Percentiles rank a stretch among this genome's conserved stretches.
Conservation (phyloP, 2,888 invertebrate species). For the Sclerodermus sp. region DNA sequence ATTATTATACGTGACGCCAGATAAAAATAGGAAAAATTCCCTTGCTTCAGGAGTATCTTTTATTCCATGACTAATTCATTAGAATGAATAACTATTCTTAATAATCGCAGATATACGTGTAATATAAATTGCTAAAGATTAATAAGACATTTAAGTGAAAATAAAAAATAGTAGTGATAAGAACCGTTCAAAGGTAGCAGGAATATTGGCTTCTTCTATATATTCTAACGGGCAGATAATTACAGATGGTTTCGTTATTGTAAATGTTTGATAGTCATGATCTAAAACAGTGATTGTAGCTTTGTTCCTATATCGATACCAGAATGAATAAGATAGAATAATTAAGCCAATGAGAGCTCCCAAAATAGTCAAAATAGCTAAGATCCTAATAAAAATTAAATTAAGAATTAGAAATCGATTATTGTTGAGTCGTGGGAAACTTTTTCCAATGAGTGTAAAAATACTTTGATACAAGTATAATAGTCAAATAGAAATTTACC, state of each 20-base stretch:
- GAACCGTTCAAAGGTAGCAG: constrained; percentile 9
- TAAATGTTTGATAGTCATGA: constrained; percentile 41
- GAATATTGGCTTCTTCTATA: constrained; percentile 14
- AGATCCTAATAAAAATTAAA: constrained; percentile 19
- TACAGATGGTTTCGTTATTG: constrained; percentile 70
- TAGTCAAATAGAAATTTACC: constrained; percentile 15
- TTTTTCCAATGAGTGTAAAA: no score
- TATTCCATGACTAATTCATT: constrained; percentile 29
- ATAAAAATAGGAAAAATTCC: constrained; percentile 32
- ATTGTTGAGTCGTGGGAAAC: no score
- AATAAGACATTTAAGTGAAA: not conserved
- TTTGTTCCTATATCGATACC: constrained; percentile 34
- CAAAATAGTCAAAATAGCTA: constrained; percentile 25
- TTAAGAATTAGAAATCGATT: no score
- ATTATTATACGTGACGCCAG: constrained; percentile 25
- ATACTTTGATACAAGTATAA: no score
- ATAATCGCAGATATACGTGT: not conserved
- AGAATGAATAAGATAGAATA: constrained; percentile 31
- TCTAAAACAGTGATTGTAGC: constrained; percentile 32
- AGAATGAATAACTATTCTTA: not conserved
- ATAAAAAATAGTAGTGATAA: not conserved
- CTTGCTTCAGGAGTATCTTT: constrained; percentile 27
- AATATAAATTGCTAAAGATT: not conserved
- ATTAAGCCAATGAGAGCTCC: constrained; percentile 30
- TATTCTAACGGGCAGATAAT: constrained; percentile 68